Evolutionary conservation across 2,888 invertebrate species (phyloP).

Genomic region (Catocala sponsa): DNA sequence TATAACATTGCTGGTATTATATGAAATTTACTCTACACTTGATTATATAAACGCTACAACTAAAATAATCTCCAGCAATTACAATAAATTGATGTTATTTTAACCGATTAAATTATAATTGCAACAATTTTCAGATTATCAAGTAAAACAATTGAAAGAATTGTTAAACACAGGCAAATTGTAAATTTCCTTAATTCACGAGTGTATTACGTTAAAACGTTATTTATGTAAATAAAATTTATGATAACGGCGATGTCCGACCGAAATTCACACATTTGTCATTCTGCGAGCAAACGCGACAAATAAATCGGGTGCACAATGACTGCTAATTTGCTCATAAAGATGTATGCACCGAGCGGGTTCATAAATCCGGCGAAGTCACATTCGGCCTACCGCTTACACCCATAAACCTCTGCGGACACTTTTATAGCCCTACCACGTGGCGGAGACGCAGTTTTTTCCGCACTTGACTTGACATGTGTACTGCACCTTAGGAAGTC

Average conservation of each 20-base stretch:
- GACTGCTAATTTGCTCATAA: slow-evolving; percentile 87
- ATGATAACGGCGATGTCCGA: slow-evolving; percentile 54
- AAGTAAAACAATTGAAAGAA: background rate
- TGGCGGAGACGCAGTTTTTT: slow-evolving; percentile 82
- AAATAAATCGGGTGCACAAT: slow-evolving; percentile 85
- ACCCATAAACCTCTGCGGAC: slow-evolving; percentile 85
- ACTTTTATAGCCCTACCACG: slow-evolving; percentile 87
- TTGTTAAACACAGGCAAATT: slow-evolving; percentile 14
- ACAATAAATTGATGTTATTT: too few relatives aligned
- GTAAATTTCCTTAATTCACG: slow-evolving; percentile 18
- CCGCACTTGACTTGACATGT: slow-evolving; percentile 84
- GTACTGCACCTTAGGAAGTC: slow-evolving; percentile 75
- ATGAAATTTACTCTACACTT: too few relatives aligned
- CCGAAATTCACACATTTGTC: slow-evolving; percentile 82
- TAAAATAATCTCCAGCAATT: too few relatives aligned
- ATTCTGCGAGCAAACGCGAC: slow-evolving; percentile 69
- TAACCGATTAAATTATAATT: background rate
- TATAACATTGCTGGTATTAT: background rate
- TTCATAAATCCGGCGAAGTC: slow-evolving; percentile 84
- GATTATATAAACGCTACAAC: too few relatives aligned
- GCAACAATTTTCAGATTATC: background rate
- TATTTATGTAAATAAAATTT: slow-evolving; percentile 55
- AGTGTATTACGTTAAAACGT: slow-evolving; percentile 33
- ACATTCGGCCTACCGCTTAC: slow-evolving; percentile 86
- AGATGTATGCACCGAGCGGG: slow-evolving; percentile 83